A percentile compares a stretch with the other conserved stretches of the same genome.
phyloP scores from a whole-genome alignment of 2,797 vertebrate species.

The Microchirus variegatus region DNA sequence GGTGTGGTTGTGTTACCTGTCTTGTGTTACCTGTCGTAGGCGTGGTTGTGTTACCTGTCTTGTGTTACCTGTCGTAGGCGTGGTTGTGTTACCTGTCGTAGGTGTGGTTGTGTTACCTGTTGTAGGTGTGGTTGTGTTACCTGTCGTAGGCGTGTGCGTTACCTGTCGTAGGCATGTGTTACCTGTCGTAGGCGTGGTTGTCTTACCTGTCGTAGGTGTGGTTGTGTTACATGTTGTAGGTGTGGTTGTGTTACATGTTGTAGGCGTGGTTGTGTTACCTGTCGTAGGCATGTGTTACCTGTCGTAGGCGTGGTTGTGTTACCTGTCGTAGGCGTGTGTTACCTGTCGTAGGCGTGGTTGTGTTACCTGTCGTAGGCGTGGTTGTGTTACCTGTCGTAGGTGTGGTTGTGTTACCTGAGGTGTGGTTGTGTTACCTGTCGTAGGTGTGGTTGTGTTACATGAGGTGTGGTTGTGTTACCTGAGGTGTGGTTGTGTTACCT shows the following conservation, averaged over 20 bases:
- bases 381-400: slow-evolving; percentile 78
- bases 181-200: slow-evolving; percentile 77
- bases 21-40: slow-evolving; percentile 81
- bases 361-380: slow-evolving; percentile 79
- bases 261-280: slow-evolving; percentile 74
- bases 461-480: too few relatives aligned
- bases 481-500: slow-evolving; percentile 75
- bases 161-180: too few relatives aligned
- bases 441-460: slow-evolving; percentile 74
- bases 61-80: slow-evolving; percentile 81
- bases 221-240: slow-evolving; percentile 78
- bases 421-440: too few relatives aligned
- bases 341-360: slow-evolving; percentile 77
- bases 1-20: slow-evolving; percentile 67
- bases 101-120: slow-evolving; percentile 75
- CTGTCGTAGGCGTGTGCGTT: slow-evolving; percentile 79
- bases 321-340: too few relatives aligned
- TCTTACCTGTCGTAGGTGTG: slow-evolving; percentile 79
- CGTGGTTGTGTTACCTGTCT: too few relatives aligned
- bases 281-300: too few relatives aligned
- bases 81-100: slow-evolving; percentile 78
- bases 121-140: slow-evolving; percentile 75
- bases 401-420: too few relatives aligned
- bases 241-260: slow-evolving; percentile 75
- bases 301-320: slow-evolving; percentile 75